Evolutionary conservation across 2,888 invertebrate species (phyloP), one percentile per base, ranked within the genome.

Genomic region (Chymomyza caudatula): DNA sequence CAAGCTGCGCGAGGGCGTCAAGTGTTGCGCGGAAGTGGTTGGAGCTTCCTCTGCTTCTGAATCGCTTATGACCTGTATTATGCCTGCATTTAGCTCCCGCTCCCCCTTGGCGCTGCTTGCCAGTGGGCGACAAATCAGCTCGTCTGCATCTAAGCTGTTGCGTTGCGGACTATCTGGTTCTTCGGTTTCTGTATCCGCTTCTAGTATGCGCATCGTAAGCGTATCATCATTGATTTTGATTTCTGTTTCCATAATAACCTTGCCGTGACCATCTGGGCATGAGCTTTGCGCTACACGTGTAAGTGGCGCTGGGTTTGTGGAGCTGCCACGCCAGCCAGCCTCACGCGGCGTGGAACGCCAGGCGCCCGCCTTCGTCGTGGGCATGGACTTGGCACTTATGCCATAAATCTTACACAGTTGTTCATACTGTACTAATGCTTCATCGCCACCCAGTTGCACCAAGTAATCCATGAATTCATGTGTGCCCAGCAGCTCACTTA

Each of bases 161-260:
- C 72, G 68, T 19, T 44, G 60, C 1, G 91, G 92, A 65, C 91
- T 81, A 20, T 71, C 86, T 63, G 67, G 77, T 71, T 87, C 86
- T 47, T 85, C 88, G 52, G 85, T 92, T 53, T 90, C 89, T 11
- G 89, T 89, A 42, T 89, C 90, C 20, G 89, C 89, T 54, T 96
- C 96, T 20, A 96, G 91, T 61, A 96, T 95, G 42, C 96, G 94
- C 95, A 96, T 96, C 0, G 95, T 96, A 42, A 96, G 94, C 0
- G 95, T 95, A 68, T 95, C 95, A 13, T 95, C 94, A 85, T 95
- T 94, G 72, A 96, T 94, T 83, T 95, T 94, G 23, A 96, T 95
- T 91, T 96, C 96, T 0, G 96, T 96, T 90, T 96, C 96, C 78
- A 96, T 92, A 54, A 96, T 95, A 0, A 96, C 93, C 88, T 93